Evolutionary conservation across 2,113 vertebrate species (phyloP), one percentile per base, ranked within the genome.

Genomic region (Cephalopholis sonnerati): DNA sequence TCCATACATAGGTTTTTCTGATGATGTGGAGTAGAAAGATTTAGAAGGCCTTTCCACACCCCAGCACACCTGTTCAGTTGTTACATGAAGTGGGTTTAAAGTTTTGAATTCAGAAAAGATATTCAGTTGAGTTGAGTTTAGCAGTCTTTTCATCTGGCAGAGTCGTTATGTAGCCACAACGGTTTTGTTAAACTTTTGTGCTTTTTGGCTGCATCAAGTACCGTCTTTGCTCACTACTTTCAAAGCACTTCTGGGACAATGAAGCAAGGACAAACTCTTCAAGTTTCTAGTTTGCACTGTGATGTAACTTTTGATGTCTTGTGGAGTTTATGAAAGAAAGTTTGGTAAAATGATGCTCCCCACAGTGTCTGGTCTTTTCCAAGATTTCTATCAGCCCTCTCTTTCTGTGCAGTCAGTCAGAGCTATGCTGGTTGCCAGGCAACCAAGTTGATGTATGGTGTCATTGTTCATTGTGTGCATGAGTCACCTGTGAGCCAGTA

Each of bases 391-490:
- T 78, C 79, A 7, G 66, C 39, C 44, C 46, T 55, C 22, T 10
- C 27, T 58, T 36, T 80, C 46, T 81, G 77, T 64, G 48, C 22
- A 73, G 70, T 75, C 51, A 48, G 81, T 44, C 2, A 2, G 55
- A 82, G 67, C 76, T 62, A 32, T 48, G 54, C 22, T 13, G 62
- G 79, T 67, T 80, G 68, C 84, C 67, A 6, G 73, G 91, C 58
- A 80, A 78, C 77, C 8, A 44, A 2, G n/a, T 57, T 48, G 78
- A 74, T 77, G 73, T 82, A 58, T 85, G 50, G 66, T 79, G 75
- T 89, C 87, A 87, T 93, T 91, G 90, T 92, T 88, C 79, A 46
- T 50, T 64, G 74, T 85, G 85, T 74, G 83, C 70, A 46, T 86
- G 82, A 90, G 77, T 91, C 89, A 93, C 88, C 90, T 91, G 89